Conservation (phyloP, 2,888 invertebrate species). For the Lasioglossum vierecki region DNA sequence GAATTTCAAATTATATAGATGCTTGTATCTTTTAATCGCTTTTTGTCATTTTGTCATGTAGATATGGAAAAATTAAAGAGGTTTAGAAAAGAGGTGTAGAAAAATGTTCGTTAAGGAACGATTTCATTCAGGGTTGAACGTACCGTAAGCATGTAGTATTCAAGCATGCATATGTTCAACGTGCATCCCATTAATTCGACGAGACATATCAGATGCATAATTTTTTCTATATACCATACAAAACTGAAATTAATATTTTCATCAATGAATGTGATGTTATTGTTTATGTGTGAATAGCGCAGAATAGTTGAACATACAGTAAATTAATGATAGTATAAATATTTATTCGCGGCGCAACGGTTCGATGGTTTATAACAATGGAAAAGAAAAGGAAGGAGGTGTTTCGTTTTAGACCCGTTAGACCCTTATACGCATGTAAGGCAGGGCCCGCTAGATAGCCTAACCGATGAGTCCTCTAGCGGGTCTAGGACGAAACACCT, state of each 20-base stretch:
- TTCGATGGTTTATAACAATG: no score
- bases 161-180: conserved; percentile 77
- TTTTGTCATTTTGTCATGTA: not conserved
- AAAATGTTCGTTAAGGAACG: not conserved
- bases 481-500: no score
- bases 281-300: not conserved
- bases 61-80: not conserved
- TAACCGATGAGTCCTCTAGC: no score
- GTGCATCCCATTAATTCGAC: conserved; percentile 78
- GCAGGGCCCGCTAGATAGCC: no score
- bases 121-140: conserved; percentile 10
- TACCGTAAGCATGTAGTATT: conserved; percentile 78
- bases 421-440: no score
- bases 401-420: no score
- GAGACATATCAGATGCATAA: conserved; percentile 74
- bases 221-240: conserved; percentile 67
- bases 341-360: no score
- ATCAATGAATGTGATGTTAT: not conserved
- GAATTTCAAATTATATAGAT: not conserved
- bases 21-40: not conserved
- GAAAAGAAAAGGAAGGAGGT: no score
- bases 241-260: conserved; percentile 67
- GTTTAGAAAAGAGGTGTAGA: not conserved
- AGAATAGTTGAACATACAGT: not conserved
- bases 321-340: no score